Evolutionary conservation across 1,140 invertebrate species (phyloP), one percentile per base, ranked within the genome.

Genomic region (Drosophila dunni): DNA sequence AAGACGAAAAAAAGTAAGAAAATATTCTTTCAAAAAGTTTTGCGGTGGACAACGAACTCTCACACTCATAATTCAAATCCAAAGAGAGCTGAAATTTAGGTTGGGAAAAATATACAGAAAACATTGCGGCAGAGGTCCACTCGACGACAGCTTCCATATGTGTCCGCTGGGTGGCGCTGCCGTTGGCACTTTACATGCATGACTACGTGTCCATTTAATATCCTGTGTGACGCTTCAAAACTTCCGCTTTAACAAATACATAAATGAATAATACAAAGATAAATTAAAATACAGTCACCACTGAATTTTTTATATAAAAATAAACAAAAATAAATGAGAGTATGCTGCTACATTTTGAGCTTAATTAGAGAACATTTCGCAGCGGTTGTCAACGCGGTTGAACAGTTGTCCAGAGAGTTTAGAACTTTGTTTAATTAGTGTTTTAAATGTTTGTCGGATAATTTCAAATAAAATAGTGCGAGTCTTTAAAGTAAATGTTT

Each of bases 121-220:
- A 60, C 34, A 67, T 57, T 65, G 51, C 33, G 61, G 61, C 36
- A 42, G 20, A 67, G 60, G 56, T 54, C 73, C 58, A 51, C 51
- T 56, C 20, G 67, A 38, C 58, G 72, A 88, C 76, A 82, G 72
- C 38, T 62, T 71, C 57, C 83, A 83, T 88, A 83, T 88, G 83
- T 71, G 70, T 67, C 82, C 63, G 68, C 15, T 58, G 38, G 60
- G 36, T 45, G 40, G 42, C 60, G 62, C 34, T 60, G 66, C 76
- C 61, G 70, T 75, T 74, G 72, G 83, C 76, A 79, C 68, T 88
- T 79, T 73, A 77, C 76, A 88, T 82, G 82, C 82, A 77, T 82
- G 82, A 88, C 76, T 88, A 88, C 83, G 66, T 83, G 79, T 88
- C 76, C 83, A 83, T 86, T 88, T 86, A 88, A 86, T 86, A 86